These are phyloP conservation scores for Eumerus sabulonum DNA, from an alignment of 2,888 invertebrate genomes.

Conservation along the genomic window DNA sequence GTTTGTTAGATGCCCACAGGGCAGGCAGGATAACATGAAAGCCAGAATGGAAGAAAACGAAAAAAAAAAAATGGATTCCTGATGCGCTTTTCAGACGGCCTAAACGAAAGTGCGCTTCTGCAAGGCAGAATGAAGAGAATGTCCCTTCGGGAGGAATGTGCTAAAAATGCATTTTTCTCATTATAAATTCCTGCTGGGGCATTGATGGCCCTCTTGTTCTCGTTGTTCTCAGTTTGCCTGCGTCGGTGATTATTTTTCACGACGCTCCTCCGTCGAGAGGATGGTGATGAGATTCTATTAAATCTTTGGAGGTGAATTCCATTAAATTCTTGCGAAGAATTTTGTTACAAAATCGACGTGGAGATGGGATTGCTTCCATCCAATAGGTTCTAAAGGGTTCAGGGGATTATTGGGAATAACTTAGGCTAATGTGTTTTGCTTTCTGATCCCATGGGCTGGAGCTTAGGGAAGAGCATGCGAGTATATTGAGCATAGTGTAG, in stretches of 20 bases:
- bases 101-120: constrained; percentile 41
- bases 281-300: constrained; percentile 4
- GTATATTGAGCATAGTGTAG: too few species aligned
- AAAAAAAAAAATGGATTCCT: constrained; percentile 52
- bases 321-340: constrained; percentile 13
- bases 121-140: constrained; percentile 46
- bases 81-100: constrained; percentile 39
- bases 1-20: constrained; percentile 38
- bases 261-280: background rate
- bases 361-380: background rate
- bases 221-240: background rate
- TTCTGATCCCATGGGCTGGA: constrained; percentile 8
- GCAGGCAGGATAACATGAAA: constrained; percentile 6
- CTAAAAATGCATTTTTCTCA: constrained; percentile 61
- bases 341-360: too few species aligned
- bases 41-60: constrained; percentile 2
- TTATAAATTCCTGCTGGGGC: constrained; percentile 42
- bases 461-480: too few species aligned
- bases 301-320: constrained; percentile 9
- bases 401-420: constrained; percentile 1
- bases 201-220: constrained; percentile 20
- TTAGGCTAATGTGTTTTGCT: constrained; percentile 25
- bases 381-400: background rate
- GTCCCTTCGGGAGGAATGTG: constrained; percentile 42
- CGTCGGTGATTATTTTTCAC: constrained; percentile 22